Conservation (phyloP, 2,797 vertebrate species). For the Sciurus vulgaris region DNA sequence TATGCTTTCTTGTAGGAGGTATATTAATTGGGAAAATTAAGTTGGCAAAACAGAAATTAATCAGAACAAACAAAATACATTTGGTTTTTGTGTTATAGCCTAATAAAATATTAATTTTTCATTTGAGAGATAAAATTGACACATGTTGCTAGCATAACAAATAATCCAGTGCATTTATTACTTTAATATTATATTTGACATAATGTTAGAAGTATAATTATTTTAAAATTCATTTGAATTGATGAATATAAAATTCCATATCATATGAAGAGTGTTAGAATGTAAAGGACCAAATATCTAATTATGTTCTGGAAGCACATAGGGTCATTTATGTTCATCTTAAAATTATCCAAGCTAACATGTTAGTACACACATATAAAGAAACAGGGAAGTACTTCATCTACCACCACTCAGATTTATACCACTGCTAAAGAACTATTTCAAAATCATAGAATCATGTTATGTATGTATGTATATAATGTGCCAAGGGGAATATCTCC, state of each 20-base stretch:
- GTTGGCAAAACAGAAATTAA: background rate
- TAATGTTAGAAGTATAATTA: background rate
- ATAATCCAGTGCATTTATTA: background rate
- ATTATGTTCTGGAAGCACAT: background rate
- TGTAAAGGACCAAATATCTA: background rate
- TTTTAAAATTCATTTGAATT: background rate
- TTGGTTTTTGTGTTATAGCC: background rate
- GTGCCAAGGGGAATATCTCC: no score
- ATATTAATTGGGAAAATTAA: background rate
- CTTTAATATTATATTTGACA: background rate
- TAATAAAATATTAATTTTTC: background rate
- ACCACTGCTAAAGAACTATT: background rate
- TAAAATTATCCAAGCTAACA: background rate
- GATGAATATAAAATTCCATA: background rate
- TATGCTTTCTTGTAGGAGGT: background rate
- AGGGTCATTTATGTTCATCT: background rate
- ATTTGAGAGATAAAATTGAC: background rate
- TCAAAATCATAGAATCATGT: no score
- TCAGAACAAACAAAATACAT: background rate
- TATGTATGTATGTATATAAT: no score
- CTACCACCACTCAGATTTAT: background rate
- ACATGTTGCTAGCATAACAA: background rate
- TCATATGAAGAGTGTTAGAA: rapidly evolving
- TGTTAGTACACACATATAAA: background rate
- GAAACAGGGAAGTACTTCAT: background rate